Conservation (phyloP, 2,888 invertebrate genomes). For the Stictocephala bisonia region DNA sequence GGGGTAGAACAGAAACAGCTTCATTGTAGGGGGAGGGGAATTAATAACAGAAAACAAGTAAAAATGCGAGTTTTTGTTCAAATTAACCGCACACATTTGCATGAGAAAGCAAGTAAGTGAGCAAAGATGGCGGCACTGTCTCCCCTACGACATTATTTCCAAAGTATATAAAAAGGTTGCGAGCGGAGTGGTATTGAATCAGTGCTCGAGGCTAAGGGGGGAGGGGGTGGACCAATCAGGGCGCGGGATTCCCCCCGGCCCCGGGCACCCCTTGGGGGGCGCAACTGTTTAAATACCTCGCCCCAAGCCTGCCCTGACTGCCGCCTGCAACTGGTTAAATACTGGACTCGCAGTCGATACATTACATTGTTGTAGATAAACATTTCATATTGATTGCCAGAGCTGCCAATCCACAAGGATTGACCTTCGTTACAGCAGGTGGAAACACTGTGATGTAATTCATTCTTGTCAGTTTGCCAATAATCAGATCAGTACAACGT, state of each 20-base stretch:
- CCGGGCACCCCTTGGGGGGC: background rate
- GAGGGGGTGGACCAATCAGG: constrained; percentile 35
- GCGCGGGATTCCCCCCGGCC: background rate
- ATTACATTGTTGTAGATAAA: background rate
- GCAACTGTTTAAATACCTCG: constrained; percentile 8
- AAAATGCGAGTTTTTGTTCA: background rate
- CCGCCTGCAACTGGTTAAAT: constrained; percentile 30
- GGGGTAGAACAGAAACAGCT: no score
- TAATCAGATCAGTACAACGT: no score
- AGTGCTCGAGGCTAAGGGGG: constrained; percentile 24
- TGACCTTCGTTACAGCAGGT: no score
- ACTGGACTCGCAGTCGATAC: background rate
- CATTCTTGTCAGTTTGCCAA: no score
- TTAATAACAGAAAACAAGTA: constrained; percentile 34
- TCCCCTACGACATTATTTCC: constrained; percentile 38
- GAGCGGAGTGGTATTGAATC: constrained; percentile 35
- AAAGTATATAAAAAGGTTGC: constrained; percentile 42
- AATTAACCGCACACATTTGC: constrained; percentile 38
- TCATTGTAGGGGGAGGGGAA: background rate
- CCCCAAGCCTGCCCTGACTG: background rate
- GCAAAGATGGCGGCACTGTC: constrained; percentile 20
- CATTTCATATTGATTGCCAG: constrained; percentile 18
- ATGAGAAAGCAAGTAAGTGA: background rate
- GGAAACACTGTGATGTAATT: no score
- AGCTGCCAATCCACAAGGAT: no score